phyloP scores from a whole-genome alignment of 2,888 invertebrate species.

The Euplexia lucipara region DNA sequence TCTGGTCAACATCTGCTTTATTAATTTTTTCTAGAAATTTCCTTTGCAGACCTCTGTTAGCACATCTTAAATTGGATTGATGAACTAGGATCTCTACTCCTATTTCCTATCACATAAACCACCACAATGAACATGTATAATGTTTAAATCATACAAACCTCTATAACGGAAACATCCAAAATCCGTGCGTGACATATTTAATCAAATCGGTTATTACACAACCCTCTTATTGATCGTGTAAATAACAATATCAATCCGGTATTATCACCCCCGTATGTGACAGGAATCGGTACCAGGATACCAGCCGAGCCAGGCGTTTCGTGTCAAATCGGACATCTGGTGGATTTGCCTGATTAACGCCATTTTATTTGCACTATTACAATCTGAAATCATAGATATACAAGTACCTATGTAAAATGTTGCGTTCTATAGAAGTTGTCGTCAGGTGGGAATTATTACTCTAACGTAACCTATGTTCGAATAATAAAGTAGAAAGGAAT shows the following conservation, averaged over 20 bases:
- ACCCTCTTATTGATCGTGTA: slow-evolving; percentile 28
- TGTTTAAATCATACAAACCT: not conserved
- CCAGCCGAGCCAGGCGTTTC: not conserved
- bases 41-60: too few relatives aligned
- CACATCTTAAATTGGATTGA: too few relatives aligned
- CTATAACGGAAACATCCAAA: not conserved
- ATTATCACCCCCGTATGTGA: slow-evolving; percentile 17
- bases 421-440: not conserved
- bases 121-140: too few relatives aligned
- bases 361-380: slow-evolving; percentile 14
- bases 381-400: not conserved
- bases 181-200: not conserved
- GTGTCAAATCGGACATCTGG: slow-evolving; percentile 31
- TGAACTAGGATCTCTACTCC: too few relatives aligned
- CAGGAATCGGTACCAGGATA: slow-evolving; percentile 21
- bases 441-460: too few relatives aligned
- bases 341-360: slow-evolving; percentile 15
- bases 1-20: too few relatives aligned
- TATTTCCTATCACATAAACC: too few relatives aligned
- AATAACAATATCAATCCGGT: slow-evolving; percentile 38
- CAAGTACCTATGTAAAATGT: not conserved
- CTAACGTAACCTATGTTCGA: too few relatives aligned
- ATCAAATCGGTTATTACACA: slow-evolving; percentile 21
- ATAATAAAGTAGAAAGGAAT: too few relatives aligned
- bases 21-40: too few relatives aligned